Base-by-base conservation (phyloP, 2,797 vertebrate species). In the Sebastes cheni region DNA sequence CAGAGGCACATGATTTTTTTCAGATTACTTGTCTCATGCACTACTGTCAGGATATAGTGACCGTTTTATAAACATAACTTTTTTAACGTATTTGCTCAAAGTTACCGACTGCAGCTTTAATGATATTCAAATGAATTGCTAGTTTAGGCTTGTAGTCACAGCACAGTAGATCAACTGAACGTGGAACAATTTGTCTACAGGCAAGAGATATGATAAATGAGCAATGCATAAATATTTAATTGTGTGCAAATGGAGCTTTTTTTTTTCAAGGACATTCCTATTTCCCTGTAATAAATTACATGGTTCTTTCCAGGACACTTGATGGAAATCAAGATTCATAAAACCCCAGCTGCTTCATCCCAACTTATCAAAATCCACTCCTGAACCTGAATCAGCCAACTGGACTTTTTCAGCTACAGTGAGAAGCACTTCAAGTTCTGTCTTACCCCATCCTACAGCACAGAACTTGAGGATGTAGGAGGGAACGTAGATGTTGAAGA, bases 391-490 rank as follows among this genome's bases (percentile, higher is more conserved):
- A 14, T 3, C 2, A 59, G 0, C 5, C 5, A 60, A 32, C 9
- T 0, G 22, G 27, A 72, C 58, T 2, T 52, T 42, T 22, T 11
- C 12, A 7, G 4, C 25, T 22, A 58, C 16, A 55, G 13, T 5
- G 20, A 59, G 12, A 16, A 20, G 5, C 11, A 10, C 3, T 14
- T 4, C 4, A 52, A 11, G 16, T 9, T 14, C 30, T 22, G 3
- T 29, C 97, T 97, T 90, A 99, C 97, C 97, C 98, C 97, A 99
- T 80, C 97, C 97, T 65, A 93, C 77, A 20, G 94, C 79, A 77
- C 96, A 97, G 87, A 97, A 96, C 90, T 98, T 99, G 55, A 97
- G 90, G 56, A 97, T 96, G 86, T 97, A 99, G 39, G 94, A 95
- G 2, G 94, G 93, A 58, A 98, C 36, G 7, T 98, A 98, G 81